Evolutionary conservation across 2,797 vertebrate species (phyloP), one percentile per base, ranked within the genome.

Genomic region (Cirrhinus mrigala): DNA sequence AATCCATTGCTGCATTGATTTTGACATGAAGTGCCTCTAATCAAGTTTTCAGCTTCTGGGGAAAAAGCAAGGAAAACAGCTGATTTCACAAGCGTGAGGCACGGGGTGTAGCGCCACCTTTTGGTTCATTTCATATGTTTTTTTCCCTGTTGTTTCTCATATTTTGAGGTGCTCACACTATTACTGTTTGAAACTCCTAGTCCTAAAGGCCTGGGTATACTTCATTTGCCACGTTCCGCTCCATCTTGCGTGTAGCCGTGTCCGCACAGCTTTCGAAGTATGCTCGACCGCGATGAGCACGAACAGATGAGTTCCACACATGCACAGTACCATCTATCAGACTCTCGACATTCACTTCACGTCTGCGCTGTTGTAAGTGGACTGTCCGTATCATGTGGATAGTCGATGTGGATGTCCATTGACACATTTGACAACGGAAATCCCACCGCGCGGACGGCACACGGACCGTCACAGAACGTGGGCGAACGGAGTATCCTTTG

Each of bases 1-100:
- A 89, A 88, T 88, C 86, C 54, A 90, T 89, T 40, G 48, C 48
- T 24, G 50, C 79, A 87, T 89, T 87, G 86, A 88, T 87, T 77
- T 79, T 78, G 73, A 84, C 84, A 81, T 87, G 84, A 85, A 80
- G 62, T 58, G 85, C 66, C 73, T 86, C 75, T 84, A 81, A 88
- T 83, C 44, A 86, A 56, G 70, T 70, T 58, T 71, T 81, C 83
- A 81, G 79, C 66, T 75, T 64, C 74, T 86, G 76, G 77, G 77
- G 52, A 87, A 84, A 86, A 74, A 9, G 58, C 46, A 44, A 76
- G 29, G 15, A 76, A 20, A 74, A 27, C 56, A 37, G 56, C 40
- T 62, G 68, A 29, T 24, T 44, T 22, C 37, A 22, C 46, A 56
- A 70, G 16, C 50, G 6, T 22, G 18, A 7, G 44, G 24, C 10